Conservation (phyloP, 2,797 vertebrate genomes). For the Schizopygopsis pylzovi region DNA sequence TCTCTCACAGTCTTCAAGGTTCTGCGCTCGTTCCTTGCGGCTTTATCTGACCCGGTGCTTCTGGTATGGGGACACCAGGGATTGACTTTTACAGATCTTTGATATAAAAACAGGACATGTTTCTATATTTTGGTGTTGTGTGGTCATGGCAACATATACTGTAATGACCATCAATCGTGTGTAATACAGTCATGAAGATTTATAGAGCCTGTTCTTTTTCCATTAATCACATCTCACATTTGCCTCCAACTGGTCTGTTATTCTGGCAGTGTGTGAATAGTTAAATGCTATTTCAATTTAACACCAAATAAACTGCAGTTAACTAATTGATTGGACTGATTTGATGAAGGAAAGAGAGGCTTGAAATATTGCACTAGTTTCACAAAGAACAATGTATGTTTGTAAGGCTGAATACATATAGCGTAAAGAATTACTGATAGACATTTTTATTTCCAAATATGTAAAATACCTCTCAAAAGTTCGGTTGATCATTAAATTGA, state of each 20-base stretch:
- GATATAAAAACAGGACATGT: conserved; percentile 60
- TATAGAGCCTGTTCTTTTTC: background rate
- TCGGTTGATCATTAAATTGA: background rate
- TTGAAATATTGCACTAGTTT: background rate
- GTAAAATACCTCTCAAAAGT: background rate
- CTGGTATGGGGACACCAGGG: conserved; percentile 42
- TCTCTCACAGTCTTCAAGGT: conserved; percentile 25
- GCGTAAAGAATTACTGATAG: background rate
- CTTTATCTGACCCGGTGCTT: conserved; percentile 36
- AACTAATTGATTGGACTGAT: background rate
- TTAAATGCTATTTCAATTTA: background rate
- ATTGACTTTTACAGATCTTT: conserved; percentile 58
- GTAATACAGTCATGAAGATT: background rate
- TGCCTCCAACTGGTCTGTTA: background rate
- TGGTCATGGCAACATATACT: conserved; percentile 32
- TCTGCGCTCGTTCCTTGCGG: background rate
- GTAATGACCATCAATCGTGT: conserved; percentile 12
- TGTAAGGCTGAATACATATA: background rate
- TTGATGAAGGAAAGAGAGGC: background rate
- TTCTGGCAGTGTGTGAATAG: background rate
- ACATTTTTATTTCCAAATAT: background rate
- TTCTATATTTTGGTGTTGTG: conserved; percentile 34
- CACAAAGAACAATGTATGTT: background rate
- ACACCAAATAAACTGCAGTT: background rate
- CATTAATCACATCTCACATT: background rate